Evolutionary conservation across 2,113 vertebrate species (phyloP).

Genomic region (Microcebus griseorufus): DNA sequence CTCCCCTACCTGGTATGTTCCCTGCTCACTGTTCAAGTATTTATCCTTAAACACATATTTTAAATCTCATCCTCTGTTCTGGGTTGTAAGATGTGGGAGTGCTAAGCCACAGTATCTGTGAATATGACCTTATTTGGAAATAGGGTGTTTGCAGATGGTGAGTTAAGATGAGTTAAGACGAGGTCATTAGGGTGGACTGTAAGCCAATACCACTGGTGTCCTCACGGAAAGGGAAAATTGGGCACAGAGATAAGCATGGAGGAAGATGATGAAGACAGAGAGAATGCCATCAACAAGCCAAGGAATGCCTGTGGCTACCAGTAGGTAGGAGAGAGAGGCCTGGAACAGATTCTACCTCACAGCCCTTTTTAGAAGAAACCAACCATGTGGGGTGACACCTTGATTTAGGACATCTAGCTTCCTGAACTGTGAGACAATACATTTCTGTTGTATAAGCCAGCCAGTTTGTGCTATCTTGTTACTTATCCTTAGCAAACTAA

Average conservation of each 20-base stretch:
- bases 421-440: background rate
- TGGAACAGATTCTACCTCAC: background rate
- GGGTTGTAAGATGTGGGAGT: background rate
- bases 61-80: background rate
- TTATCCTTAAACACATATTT: background rate
- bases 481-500: background rate
- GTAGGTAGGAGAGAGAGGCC: too few species aligned
- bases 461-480: background rate
- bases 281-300: background rate
- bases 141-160: background rate
- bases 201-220: background rate
- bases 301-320: background rate
- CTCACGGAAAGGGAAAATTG: background rate
- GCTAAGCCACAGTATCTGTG: background rate
- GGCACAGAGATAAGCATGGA: background rate
- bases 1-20: too few species aligned
- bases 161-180: too few species aligned
- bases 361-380: background rate
- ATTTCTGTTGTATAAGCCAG: background rate
- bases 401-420: background rate
- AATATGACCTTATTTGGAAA: background rate
- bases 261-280: background rate
- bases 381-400: too few species aligned
- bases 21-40: background rate
- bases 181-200: background rate